Percentiles rank a stretch among this genome's conserved stretches.
These are phyloP conservation scores for Stichopus horrens DNA, from an alignment of 53 echinoderm and acorn worm species.

Conservation along the genomic window DNA sequence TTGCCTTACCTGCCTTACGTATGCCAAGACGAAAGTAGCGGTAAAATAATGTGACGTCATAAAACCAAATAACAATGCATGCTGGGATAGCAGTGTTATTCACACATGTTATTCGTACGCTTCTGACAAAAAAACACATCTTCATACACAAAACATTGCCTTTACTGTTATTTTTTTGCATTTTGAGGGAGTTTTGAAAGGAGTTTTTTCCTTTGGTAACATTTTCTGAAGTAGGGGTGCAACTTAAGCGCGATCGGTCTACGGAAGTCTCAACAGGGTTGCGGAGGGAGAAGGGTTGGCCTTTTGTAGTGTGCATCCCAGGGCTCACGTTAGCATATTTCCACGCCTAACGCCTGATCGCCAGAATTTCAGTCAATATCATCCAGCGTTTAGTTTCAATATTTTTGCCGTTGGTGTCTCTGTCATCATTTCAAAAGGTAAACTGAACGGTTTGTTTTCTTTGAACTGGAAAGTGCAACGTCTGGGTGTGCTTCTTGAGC, in stretches of 20 bases:
- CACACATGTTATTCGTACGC: constrained; percentile 32
- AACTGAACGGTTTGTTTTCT: not conserved
- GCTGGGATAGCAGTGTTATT: not conserved
- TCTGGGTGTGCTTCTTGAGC: not conserved
- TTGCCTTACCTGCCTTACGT: too few relatives aligned
- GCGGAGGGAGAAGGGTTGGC: constrained; percentile 44
- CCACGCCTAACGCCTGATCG: constrained; percentile 23
- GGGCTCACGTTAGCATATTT: constrained; percentile 31
- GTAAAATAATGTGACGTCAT: too few relatives aligned
- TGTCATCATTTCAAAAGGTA: not conserved
- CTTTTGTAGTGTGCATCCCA: constrained; percentile 40
- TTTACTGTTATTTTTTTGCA: not conserved
- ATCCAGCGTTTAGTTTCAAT: not conserved
- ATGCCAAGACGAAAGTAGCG: too few relatives aligned
- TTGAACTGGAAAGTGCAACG: not conserved
- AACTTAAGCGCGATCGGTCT: not conserved
- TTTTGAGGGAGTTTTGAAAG: not conserved
- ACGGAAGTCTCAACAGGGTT: not conserved
- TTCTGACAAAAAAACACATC: not conserved
- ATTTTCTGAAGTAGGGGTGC: not conserved
- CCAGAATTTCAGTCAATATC: not conserved
- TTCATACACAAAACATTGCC: not conserved
- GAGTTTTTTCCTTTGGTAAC: not conserved
- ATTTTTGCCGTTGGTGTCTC: not conserved
- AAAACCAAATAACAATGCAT: too few relatives aligned